phyloP scores from a whole-genome alignment of 2,113 vertebrate genomes.

The Gopherus flavomarginatus region DNA sequence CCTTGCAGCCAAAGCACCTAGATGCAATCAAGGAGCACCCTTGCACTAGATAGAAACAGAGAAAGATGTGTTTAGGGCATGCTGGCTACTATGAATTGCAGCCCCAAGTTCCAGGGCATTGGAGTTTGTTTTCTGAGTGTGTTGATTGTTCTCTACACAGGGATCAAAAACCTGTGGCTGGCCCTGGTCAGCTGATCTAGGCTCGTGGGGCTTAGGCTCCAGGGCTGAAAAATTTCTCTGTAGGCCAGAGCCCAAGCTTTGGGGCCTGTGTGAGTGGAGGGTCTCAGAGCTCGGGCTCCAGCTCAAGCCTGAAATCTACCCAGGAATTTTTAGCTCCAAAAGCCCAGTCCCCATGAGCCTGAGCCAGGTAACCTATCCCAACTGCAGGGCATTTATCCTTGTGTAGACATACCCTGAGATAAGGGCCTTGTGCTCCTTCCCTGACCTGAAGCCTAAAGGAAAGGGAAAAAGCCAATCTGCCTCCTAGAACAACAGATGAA shows the following conservation, averaged over 20 bases:
- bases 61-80: background rate
- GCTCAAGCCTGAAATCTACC: background rate
- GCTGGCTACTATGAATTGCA: background rate
- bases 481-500: background rate
- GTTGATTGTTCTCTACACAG: background rate
- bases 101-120: background rate
- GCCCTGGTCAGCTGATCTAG: too few relatives aligned
- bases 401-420: background rate
- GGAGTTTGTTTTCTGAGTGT: background rate
- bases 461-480: background rate
- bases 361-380: background rate
- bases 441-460: background rate
- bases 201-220: background rate
- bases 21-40: background rate
- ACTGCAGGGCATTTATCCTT: too few relatives aligned
- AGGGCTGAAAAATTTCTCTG: background rate
- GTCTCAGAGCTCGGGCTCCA: background rate
- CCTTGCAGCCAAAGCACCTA: background rate
- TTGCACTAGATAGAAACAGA: background rate
- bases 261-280: background rate
- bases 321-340: background rate
- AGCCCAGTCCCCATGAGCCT: background rate
- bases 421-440: background rate
- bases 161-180: background rate
- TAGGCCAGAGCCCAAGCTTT: background rate